Percentiles rank a stretch among this genome's conserved stretches.
Conservation (phyloP, 2,888 invertebrate genomes). For the Ichneumon xanthorius region DNA sequence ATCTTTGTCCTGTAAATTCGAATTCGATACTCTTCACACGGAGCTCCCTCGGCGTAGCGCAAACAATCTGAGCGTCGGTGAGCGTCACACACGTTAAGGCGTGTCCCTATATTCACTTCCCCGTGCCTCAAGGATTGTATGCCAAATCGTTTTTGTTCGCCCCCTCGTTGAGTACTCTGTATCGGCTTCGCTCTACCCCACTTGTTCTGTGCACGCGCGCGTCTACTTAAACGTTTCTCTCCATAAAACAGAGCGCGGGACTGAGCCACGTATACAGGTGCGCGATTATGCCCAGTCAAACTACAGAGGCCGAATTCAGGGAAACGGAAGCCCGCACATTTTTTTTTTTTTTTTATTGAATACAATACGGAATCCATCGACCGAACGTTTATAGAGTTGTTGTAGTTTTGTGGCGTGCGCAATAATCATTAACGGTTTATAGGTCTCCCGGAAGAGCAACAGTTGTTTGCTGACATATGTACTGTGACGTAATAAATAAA, state of each 20-base stretch:
- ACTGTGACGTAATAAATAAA: too few species aligned
- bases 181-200: slow-evolving; percentile 40
- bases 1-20: slow-evolving; percentile 74
- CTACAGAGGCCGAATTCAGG: slow-evolving; percentile 39
- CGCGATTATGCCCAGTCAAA: slow-evolving; percentile 11
- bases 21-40: slow-evolving; percentile 73
- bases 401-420: too few species aligned
- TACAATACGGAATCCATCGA: background rate
- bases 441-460: too few species aligned
- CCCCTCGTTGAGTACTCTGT: slow-evolving; percentile 28
- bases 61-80: slow-evolving; percentile 50
- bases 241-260: slow-evolving; percentile 30
- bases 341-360: slow-evolving; percentile 42
- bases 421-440: too few species aligned
- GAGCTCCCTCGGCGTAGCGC: slow-evolving; percentile 35
- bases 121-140: slow-evolving; percentile 48
- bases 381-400: background rate
- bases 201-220: slow-evolving; percentile 54
- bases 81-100: slow-evolving; percentile 23
- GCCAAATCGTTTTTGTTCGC: slow-evolving; percentile 39
- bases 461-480: too few species aligned
- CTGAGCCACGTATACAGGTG: background rate
- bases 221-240: slow-evolving; percentile 38
- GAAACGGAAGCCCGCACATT: slow-evolving; percentile 47
- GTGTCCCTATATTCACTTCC: slow-evolving; percentile 24